Percentiles rank a stretch among this genome's conserved stretches.
phyloP scores from a whole-genome alignment of 2,797 vertebrate genomes.

The Varecia variegata region DNA sequence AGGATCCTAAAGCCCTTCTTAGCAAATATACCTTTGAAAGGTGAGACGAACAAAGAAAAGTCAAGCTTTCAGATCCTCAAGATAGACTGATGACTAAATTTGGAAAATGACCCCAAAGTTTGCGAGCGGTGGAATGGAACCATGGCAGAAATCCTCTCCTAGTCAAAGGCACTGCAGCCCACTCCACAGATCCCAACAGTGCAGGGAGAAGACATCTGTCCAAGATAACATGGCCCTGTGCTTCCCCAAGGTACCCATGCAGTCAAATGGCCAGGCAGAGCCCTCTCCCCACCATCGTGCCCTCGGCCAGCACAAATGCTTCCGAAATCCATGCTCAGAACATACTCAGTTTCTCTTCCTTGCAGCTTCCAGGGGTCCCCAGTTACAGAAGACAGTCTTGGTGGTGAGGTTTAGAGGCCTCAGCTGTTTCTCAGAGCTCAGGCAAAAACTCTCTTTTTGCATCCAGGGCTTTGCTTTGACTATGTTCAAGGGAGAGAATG shows the following conservation, averaged over 20 bases:
- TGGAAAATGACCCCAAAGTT: background rate
- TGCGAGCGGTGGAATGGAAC: background rate
- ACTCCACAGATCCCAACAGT: rapidly evolving
- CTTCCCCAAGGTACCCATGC: background rate
- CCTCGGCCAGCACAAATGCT: background rate
- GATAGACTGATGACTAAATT: background rate
- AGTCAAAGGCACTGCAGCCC: background rate
- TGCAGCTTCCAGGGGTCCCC: background rate
- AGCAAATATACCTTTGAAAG: background rate
- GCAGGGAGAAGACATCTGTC: background rate
- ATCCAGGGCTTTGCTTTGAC: background rate
- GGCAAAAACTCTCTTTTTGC: background rate
- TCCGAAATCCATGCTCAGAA: background rate
- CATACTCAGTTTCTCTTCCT: background rate
- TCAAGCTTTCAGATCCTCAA: background rate
- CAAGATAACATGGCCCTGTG: background rate
- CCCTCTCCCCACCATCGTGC: rapidly evolving
- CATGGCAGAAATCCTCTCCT: background rate
- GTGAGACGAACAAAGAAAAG: background rate
- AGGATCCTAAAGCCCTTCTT: background rate
- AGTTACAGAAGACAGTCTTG: background rate
- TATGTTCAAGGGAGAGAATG: background rate
- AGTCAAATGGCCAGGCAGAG: background rate
- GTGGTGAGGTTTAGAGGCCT: background rate
- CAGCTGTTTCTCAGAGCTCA: background rate